Percentiles rank a stretch among this genome's conserved stretches.
Conservation (phyloP, 2,113 vertebrate species). For the Carassius gibelio region DNA sequence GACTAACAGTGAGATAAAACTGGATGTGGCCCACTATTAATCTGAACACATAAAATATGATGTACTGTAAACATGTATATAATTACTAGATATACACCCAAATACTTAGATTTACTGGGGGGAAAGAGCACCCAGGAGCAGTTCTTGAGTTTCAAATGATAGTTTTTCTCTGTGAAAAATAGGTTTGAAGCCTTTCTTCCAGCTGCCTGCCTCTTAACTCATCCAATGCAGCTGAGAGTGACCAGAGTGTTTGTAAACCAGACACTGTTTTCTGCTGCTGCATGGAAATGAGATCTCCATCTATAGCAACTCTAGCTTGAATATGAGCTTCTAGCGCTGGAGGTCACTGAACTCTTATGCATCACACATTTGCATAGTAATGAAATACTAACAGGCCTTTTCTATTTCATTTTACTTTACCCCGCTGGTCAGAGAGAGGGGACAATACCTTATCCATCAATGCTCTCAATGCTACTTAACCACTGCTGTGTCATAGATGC, state of each 20-base stretch:
- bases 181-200: background rate
- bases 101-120: too few relatives aligned
- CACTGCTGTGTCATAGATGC: background rate
- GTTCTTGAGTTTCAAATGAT: background rate
- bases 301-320: slow-evolving; percentile 17
- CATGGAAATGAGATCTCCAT: slow-evolving; percentile 41
- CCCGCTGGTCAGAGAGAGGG: slow-evolving; percentile 12
- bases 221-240: background rate
- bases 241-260: slow-evolving; percentile 9
- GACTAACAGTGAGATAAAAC: background rate
- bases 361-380: slow-evolving; percentile 25
- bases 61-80: background rate
- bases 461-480: slow-evolving; percentile 5
- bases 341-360: slow-evolving; percentile 41
- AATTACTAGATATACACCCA: background rate
- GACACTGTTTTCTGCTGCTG: background rate
- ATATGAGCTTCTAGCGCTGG: background rate
- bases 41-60: background rate
- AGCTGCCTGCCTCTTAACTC: background rate
- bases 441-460: background rate
- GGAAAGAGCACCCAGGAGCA: background rate
- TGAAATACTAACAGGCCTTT: slow-evolving; percentile 26
- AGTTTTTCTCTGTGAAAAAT: slow-evolving; percentile 8
- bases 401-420: slow-evolving; percentile 11
- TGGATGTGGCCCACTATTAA: background rate